Conservation (phyloP, 2,797 vertebrate species). For the Pseudochaenichthys georgianus region DNA sequence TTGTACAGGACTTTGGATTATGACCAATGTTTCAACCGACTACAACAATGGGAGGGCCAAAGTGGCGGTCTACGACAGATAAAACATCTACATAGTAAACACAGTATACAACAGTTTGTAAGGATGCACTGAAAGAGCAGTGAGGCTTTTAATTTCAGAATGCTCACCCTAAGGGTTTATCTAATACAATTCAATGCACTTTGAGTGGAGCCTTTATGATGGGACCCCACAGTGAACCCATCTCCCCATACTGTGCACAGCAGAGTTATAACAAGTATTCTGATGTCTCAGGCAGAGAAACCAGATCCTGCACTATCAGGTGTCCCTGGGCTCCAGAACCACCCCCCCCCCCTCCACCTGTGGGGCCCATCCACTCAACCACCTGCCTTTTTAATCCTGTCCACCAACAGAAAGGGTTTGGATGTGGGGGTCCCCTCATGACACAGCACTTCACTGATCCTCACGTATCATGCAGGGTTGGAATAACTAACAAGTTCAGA, state of each 20-base stretch:
- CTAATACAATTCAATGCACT: too few relatives aligned
- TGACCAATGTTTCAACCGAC: too few relatives aligned
- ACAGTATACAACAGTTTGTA: too few relatives aligned
- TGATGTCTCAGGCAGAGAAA: conserved; percentile 53
- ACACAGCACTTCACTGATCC: background rate
- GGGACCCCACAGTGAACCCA: background rate
- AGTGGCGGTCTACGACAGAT: too few relatives aligned
- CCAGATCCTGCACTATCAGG: conserved; percentile 58
- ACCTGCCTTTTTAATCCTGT: conserved; percentile 33
- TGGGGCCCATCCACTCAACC: conserved; percentile 24
- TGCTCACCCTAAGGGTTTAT: too few relatives aligned
- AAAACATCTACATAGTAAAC: too few relatives aligned
- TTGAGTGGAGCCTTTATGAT: background rate
- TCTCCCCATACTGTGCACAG: background rate
- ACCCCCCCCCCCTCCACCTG: conserved; percentile 6
- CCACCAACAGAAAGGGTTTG: conserved; percentile 5
- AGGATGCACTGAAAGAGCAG: too few relatives aligned
- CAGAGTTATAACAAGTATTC: conserved; percentile 11
- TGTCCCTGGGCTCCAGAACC: conserved; percentile 37
- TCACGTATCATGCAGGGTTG: background rate
- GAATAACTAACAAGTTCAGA: background rate
- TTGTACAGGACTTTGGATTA: too few relatives aligned
- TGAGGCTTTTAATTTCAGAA: too few relatives aligned
- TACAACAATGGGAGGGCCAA: too few relatives aligned
- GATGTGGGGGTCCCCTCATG: background rate